These are phyloP conservation scores for Nephrotoma flavescens DNA, from an alignment of 2,888 invertebrate genomes.

Conservation along the genomic window DNA sequence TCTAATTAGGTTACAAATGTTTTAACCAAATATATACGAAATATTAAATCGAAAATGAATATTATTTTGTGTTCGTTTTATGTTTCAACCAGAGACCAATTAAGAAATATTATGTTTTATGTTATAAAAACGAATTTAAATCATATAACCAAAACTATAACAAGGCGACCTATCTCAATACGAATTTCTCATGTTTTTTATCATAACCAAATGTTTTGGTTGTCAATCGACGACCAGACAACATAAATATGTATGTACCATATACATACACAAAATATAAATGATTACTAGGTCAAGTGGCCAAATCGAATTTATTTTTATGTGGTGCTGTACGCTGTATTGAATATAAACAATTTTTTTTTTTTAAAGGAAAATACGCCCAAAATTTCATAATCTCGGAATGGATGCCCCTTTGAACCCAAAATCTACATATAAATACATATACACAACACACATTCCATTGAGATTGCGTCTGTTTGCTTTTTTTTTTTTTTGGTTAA, in stretches of 20 bases:
- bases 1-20: background rate
- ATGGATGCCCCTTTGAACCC: background rate
- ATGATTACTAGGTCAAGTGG: background rate
- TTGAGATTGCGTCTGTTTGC: background rate
- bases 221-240: background rate
- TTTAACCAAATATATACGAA: background rate
- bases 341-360: background rate
- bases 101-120: background rate
- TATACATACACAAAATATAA: background rate
- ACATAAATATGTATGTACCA: background rate
- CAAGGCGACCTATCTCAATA: background rate
- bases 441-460: background rate
- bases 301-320: background rate
- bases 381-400: background rate
- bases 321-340: background rate
- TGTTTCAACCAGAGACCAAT: background rate
- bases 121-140: background rate
- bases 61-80: background rate
- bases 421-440: background rate
- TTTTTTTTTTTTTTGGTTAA: no score
- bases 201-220: background rate
- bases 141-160: background rate
- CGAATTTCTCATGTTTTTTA: background rate
- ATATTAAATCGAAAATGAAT: background rate
- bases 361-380: background rate